Conservation (phyloP, 2,113 vertebrate genomes). For the Poeciliopsis prolifica region DNA sequence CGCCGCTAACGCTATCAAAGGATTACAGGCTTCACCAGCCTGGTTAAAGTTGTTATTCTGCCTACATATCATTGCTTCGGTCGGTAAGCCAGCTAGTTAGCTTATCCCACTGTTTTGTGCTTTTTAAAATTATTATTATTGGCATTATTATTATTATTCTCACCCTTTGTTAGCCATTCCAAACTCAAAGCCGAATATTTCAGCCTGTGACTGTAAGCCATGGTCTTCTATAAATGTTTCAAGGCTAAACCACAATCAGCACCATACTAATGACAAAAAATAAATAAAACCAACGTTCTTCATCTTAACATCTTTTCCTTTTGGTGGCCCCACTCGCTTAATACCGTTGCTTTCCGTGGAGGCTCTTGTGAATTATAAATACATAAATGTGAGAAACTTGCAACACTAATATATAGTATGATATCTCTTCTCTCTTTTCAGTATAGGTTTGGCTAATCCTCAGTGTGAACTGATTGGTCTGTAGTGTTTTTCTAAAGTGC, state of each 20-base stretch:
- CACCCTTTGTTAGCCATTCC: constrained; percentile 25
- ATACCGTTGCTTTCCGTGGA: constrained; percentile 20
- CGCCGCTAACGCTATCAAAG: constrained; percentile 28
- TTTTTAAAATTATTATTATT: not conserved
- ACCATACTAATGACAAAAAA: constrained; percentile 11
- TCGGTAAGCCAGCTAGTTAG: not conserved
- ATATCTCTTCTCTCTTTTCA: constrained; percentile 56
- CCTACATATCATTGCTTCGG: constrained; percentile 17
- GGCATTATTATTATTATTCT: not conserved
- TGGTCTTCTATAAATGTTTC: constrained; percentile 57
- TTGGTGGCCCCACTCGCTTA: not conserved
- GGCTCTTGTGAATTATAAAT: constrained; percentile 57
- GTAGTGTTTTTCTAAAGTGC: constrained; percentile 66
- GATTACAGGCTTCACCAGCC: constrained; percentile 36
- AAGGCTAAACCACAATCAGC: constrained; percentile 24
- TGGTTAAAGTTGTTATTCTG: constrained; percentile 24
- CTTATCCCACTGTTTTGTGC: not conserved
- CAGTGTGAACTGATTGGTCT: constrained; percentile 57
- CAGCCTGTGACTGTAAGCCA: constrained; percentile 59
- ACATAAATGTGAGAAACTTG: constrained; percentile 58
- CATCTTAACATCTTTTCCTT: constrained; percentile 3
- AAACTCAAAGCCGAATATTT: constrained; percentile 39
- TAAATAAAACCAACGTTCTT: constrained; percentile 3
- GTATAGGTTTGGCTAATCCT: constrained; percentile 62
- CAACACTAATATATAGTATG: constrained; percentile 59